A percentile compares a stretch with the other conserved stretches of the same genome.
These are phyloP conservation scores for Sweltsa coloradensis DNA, from an alignment of 1,140 invertebrate genomes.

Conservation along the genomic window DNA sequence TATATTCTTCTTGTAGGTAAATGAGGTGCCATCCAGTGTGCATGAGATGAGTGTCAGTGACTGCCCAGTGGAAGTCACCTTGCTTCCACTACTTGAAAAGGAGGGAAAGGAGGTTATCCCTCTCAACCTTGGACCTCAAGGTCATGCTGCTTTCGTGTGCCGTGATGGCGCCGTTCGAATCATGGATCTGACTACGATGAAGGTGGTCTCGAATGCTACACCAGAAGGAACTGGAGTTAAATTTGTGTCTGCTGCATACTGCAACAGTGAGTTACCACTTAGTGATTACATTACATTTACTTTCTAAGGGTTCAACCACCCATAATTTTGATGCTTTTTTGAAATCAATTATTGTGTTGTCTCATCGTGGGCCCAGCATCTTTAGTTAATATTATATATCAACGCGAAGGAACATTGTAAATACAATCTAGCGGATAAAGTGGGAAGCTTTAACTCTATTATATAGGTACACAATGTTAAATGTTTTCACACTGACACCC, in stretches of 20 bases:
- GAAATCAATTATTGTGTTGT: no score
- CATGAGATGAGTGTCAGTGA: conserved; percentile 47
- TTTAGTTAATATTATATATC: no score
- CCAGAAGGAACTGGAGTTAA: conserved; percentile 41
- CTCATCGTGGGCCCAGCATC: no score
- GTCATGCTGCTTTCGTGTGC: conserved; percentile 43
- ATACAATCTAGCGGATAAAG: no score
- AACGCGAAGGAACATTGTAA: no score
- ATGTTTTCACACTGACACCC: no score
- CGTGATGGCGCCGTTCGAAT: conserved; percentile 54
- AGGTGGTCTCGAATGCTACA: conserved; percentile 44
- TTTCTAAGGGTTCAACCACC: no score
- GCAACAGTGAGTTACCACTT: conserved; percentile 56
- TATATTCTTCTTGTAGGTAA: no score
- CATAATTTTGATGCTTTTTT: no score
- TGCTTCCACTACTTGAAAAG: conserved; percentile 43
- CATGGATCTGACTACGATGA: conserved; percentile 48
- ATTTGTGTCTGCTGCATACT: conserved; percentile 63
- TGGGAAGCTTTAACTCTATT: no score
- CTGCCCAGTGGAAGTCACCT: conserved; percentile 49
- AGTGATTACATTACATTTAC: no score
- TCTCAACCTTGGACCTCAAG: conserved; percentile 15
- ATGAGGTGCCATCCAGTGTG: conserved; percentile 23
- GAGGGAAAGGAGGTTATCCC: conserved; percentile 18
- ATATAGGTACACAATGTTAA: no score